phyloP scores from a whole-genome alignment of 1,140 invertebrate species.

The Ips nitidus region DNA sequence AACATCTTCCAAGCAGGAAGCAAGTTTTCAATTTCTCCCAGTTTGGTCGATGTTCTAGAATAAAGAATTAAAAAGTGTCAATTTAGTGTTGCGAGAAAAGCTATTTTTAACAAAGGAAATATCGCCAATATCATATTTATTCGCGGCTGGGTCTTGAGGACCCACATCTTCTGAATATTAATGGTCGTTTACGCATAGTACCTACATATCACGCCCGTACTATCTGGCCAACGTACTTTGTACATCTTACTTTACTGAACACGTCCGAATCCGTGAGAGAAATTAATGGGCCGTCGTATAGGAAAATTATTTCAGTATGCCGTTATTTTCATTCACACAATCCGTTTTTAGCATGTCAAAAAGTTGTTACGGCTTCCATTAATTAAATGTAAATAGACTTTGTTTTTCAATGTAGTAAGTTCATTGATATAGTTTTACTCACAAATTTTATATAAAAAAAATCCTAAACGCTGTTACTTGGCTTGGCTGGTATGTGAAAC shows the following conservation, averaged over 20 bases:
- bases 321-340: conserved; percentile 36
- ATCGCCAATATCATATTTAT: conserved; percentile 34
- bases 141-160: conserved; percentile 18
- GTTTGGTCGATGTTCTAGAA: conserved; percentile 44
- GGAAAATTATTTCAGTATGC: conserved; percentile 31
- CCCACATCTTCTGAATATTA: conserved; percentile 30
- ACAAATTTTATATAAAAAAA: too few species aligned
- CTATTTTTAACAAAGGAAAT: conserved; percentile 36
- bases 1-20: conserved; percentile 66
- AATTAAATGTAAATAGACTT: too few species aligned
- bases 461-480: too few species aligned
- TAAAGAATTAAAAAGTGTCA: neutral
- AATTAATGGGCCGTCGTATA: conserved; percentile 28
- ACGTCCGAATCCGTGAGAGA: conserved; percentile 40
- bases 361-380: neutral
- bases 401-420: too few species aligned
- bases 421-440: too few species aligned
- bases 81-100: conserved; percentile 20
- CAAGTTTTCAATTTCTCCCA: conserved; percentile 45
- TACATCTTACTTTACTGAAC: conserved; percentile 39
- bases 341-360: conserved; percentile 34
- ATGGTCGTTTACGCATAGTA: conserved; percentile 33
- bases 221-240: conserved; percentile 38
- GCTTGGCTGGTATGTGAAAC: neutral
- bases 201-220: conserved; percentile 36